phyloP scores from a whole-genome alignment of 2,797 vertebrate species.

The Acrossocheilus fasciatus region DNA sequence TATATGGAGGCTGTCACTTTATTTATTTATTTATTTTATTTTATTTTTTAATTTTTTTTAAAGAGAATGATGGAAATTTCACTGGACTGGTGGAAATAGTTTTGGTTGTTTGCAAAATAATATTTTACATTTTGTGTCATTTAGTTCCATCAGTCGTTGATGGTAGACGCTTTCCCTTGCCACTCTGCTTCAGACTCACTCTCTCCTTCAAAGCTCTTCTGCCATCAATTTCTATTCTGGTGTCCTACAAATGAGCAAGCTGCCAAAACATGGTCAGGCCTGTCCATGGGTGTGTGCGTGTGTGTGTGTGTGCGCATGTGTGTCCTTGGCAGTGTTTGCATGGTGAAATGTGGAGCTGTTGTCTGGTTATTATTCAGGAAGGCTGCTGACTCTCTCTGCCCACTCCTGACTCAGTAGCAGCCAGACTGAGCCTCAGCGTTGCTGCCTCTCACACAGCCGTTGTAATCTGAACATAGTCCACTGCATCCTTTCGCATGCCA shows the following conservation, averaged over 20 bases:
- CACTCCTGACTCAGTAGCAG: slow-evolving; percentile 27
- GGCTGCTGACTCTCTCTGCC: slow-evolving; percentile 14
- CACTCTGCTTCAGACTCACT: not conserved
- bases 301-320: not conserved
- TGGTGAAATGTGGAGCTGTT: not conserved
- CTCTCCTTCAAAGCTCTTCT: slow-evolving; percentile 5
- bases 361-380: slow-evolving; percentile 24
- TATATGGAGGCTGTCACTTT: not conserved
- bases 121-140: not conserved
- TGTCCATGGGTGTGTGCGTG: not conserved
- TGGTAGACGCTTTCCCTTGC: not conserved
- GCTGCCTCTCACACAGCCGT: not conserved
- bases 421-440: slow-evolving; percentile 16
- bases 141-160: not conserved
- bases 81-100: not conserved
- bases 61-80: not conserved
- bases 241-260: slow-evolving; percentile 19
- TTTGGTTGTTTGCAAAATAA: not conserved
- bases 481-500: not conserved
- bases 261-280: slow-evolving; percentile 4
- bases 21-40: not conserved
- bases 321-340: not conserved
- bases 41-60: not conserved
- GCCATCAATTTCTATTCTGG: not conserved
- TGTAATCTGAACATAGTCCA: not conserved